Evolutionary conservation across 1,140 invertebrate species (phyloP), one percentile per base, ranked within the genome.

Genomic region (Scaptodrosophila lebanonensis): DNA sequence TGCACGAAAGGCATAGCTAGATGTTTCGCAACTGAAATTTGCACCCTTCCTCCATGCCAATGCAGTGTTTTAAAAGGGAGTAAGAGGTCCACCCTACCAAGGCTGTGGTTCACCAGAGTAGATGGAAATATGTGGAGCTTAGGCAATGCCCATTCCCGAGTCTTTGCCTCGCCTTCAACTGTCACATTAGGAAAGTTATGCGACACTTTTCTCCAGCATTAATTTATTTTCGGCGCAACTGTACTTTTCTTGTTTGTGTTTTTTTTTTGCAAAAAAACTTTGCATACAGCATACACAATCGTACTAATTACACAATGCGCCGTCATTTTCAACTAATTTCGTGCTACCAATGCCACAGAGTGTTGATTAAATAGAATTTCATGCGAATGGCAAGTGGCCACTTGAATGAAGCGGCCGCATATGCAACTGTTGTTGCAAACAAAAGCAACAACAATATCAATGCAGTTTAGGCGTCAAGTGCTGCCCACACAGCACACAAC

Each of bases 331-430:
- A 49, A 59, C 18, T 25, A 25, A 25, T 25, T 25, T 25, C 8
- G 22, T 25, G 32, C 30, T 49, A 48, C 33, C 33, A 45, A 45
- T 29, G 22, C 13, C n/a, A 29, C 17, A 32, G 47, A 66, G 71
- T 64, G 64, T 67, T 79, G 73, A 79, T 68, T 68, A 79, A 77
- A 73, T 79, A 79, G 47, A 54, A 48, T 60, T 53, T 12, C 12
- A 30, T 27, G 7, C 42, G n/a, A 18, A 7, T 32, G 60, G 35
- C 47, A 50, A 61, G 47, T 72, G 16, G 40, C 18, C 36, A 16
- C 53, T 63, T 59, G 60, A 56, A 64, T 64, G 59, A 43, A 42
- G 44, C 35, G 17, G 43, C 32, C 40, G 38, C 5, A 32, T 22
- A 29, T 15, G 29, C 45, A 20, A 32, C 22, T 29, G 16, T 33